A percentile compares a stretch with the other conserved stretches of the same genome.
Evolutionary conservation across 1,140 invertebrate genomes (phyloP).

Genomic region (Vanessa tameamea): DNA sequence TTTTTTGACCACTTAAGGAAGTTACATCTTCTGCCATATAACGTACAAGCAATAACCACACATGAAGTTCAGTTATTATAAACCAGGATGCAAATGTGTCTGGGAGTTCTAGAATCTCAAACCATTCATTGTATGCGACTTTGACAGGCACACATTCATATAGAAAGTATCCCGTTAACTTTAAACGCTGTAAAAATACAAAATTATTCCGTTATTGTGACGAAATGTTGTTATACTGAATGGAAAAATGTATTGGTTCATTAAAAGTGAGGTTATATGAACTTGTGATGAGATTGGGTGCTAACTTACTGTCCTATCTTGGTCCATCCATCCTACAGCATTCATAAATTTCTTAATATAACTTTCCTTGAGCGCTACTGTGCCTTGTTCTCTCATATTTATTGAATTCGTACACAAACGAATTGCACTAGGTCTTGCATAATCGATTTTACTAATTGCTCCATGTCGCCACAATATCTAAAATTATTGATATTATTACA

Average conservation of each 20-base stretch:
- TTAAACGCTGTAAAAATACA: conserved; percentile 79
- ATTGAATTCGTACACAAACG: conserved; percentile 24
- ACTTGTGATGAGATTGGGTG: background rate
- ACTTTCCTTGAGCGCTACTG: conserved; percentile 64
- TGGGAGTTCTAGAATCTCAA: conserved; percentile 85
- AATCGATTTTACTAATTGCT: conserved; percentile 41
- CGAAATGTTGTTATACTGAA: background rate
- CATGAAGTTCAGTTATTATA: conserved; percentile 89
- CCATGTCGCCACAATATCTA: conserved; percentile 47
- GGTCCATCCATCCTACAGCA: conserved; percentile 76
- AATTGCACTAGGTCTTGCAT: conserved; percentile 48
- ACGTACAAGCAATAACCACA: conserved; percentile 90
- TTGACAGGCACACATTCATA: conserved; percentile 85
- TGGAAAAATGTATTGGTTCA: no score
- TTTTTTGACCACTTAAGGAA: conserved; percentile 60
- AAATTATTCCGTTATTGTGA: background rate
- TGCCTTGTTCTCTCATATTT: conserved; percentile 51
- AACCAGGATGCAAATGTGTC: conserved; percentile 94
- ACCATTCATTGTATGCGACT: conserved; percentile 82
- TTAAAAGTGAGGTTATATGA: conserved; percentile 5
- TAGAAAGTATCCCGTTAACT: conserved; percentile 82
- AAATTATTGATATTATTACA: conserved; percentile 18
- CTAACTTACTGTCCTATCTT: conserved; percentile 62
- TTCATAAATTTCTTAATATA: conserved; percentile 78
- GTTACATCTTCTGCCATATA: conserved; percentile 87